Evolutionary conservation across 2,113 vertebrate genomes (phyloP).

Genomic region (Caracal caracal): DNA sequence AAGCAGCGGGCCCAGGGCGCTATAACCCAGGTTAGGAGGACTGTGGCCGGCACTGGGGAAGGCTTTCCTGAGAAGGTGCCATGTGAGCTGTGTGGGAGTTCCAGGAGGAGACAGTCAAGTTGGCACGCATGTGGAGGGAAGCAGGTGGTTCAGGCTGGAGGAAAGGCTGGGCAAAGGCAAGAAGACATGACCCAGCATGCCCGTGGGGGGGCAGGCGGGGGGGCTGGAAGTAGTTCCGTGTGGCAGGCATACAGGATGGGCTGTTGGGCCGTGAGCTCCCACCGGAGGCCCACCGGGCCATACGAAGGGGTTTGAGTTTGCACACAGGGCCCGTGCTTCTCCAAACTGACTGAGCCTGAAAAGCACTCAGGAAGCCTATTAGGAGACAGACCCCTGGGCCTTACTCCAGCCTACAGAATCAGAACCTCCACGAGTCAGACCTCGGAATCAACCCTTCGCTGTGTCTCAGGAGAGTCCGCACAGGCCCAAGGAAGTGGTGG

Average conservation of each 20-base stretch:
- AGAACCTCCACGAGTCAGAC: not conserved
- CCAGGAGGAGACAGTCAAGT: not conserved
- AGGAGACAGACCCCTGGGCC: not conserved
- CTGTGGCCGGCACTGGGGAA: too few relatives aligned
- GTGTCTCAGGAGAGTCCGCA: not conserved
- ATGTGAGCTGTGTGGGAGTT: not conserved
- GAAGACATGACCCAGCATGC: not conserved
- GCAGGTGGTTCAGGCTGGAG: not conserved
- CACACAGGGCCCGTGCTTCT: not conserved
- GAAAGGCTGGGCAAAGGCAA: not conserved
- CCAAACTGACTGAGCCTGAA: not conserved
- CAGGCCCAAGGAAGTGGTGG: not conserved
- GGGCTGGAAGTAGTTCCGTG: not conserved
- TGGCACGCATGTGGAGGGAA: not conserved
- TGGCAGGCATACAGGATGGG: rapidly evolving
- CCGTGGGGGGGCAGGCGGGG: rapidly evolving
- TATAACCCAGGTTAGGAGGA: not conserved
- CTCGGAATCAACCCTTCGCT: not conserved
- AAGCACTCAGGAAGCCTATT: not conserved
- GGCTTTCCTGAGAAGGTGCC: not conserved
- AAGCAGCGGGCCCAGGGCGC: rapidly evolving
- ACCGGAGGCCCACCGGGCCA: not conserved
- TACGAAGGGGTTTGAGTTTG: not conserved
- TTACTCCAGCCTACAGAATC: not conserved
- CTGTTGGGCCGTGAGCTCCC: not conserved